Evolutionary conservation across 2,888 invertebrate species (phyloP), one percentile per base, ranked within the genome.

Genomic region (Caenorhabditis zanzibari): DNA sequence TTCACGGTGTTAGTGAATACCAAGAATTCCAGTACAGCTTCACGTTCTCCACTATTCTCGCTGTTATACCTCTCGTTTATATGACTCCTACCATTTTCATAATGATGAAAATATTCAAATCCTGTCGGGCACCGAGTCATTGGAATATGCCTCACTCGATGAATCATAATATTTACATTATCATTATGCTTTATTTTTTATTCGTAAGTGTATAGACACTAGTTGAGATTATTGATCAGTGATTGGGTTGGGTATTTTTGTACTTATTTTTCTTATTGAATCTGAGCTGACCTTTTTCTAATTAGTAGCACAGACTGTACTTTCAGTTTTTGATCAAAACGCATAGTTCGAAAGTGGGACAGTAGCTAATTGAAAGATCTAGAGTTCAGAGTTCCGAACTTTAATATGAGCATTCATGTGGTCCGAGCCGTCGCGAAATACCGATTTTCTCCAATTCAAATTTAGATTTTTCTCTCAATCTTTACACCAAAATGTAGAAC

Each of bases 161-260:
- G 73, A 73, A 81, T 68, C 63, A 68, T 32, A 56, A 81, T 24
- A 81, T 81, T 19, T 81, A 73, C 22, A 5, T 68, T 3, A 41
- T 81, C n/a, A 41, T 81, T 16, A 69, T 69, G 28, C 24, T 81
- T 0, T 64, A 74, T 12, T 74, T 74, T 49, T 32, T 74, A 14
- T 47, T 69, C 14, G 81, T 81, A 32, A 74, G 81, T 32, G 32
- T n/a, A n/a, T n/a, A n/a, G n/a, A n/a, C n/a, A n/a, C n/a, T n/a
- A n/a, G n/a, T n/a, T n/a, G n/a, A n/a, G n/a, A n/a, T n/a, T n/a
- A n/a, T n/a, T n/a, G n/a, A n/a, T n/a, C 56, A 28, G 16, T 38
- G 16, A 63, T 63, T 38, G 22, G 9, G 19, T 22, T 49, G 4
- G 19, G 22, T 49, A 22, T 22, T 19, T 49, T 49, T 4, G 1